Evolutionary conservation across 2,888 invertebrate genomes (phyloP).

Genomic region (Automeris io): DNA sequence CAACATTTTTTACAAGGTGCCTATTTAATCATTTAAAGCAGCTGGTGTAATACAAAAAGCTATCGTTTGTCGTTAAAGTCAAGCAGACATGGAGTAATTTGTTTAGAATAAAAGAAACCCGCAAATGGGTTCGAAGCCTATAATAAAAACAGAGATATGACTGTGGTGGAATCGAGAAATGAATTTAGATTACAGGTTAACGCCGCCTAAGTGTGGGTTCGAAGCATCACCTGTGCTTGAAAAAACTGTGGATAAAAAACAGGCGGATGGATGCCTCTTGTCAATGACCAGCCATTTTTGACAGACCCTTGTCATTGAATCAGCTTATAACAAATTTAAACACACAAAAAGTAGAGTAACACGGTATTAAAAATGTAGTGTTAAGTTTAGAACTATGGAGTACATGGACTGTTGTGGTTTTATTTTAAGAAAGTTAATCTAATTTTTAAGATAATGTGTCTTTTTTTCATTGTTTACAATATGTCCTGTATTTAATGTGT

Average conservation of each 20-base stretch:
- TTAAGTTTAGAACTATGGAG: too few species aligned
- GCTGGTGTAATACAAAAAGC: constrained; percentile 22
- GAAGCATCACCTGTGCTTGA: constrained; percentile 64
- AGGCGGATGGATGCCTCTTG: constrained; percentile 33
- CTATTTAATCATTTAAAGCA: constrained; percentile 6
- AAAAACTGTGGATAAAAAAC: constrained; percentile 58
- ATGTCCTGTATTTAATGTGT: too few species aligned
- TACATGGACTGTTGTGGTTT: too few species aligned
- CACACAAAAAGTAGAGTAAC: constrained; percentile 23
- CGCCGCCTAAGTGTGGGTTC: constrained; percentile 74
- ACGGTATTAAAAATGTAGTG: not conserved
- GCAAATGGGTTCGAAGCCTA: constrained; percentile 71
- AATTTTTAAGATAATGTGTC: too few species aligned
- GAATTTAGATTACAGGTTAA: constrained; percentile 77
- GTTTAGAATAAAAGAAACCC: constrained; percentile 68
- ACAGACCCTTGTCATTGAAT: constrained; percentile 39
- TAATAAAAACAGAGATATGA: constrained; percentile 75
- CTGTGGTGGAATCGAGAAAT: constrained; percentile 72
- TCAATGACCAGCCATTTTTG: constrained; percentile 35
- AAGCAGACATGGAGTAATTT: constrained; percentile 70
- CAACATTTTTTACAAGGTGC: constrained; percentile 10
- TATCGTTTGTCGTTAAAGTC: constrained; percentile 51
- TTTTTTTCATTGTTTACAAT: too few species aligned
- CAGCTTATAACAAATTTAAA: constrained; percentile 48
- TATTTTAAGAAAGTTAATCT: too few species aligned